Conservation (phyloP, 2,797 vertebrate species). For the Remorina albescens region DNA sequence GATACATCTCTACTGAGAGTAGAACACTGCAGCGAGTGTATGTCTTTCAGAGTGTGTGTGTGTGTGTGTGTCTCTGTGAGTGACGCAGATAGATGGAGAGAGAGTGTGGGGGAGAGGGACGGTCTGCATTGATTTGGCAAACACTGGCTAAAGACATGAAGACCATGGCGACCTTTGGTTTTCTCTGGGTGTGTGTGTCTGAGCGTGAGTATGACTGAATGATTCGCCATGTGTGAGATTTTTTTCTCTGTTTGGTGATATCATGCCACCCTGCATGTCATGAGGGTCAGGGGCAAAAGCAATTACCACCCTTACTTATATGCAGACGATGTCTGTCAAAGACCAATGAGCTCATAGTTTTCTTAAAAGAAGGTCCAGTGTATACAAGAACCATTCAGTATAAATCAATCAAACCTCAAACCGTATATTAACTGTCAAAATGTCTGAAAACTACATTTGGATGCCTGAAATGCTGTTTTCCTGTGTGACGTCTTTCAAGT, state of each 20-base stretch:
- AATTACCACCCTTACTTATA: neutral
- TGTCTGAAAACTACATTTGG: neutral
- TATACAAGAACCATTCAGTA: neutral
- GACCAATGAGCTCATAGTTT: neutral
- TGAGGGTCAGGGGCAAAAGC: neutral
- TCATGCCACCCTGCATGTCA: neutral
- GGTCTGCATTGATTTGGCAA: slow-evolving; percentile 85
- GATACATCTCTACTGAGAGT: slow-evolving; percentile 87
- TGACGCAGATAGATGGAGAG: neutral
- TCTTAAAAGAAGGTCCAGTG: neutral
- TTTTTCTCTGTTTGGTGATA: neutral
- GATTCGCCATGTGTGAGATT: slow-evolving; percentile 1
- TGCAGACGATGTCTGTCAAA: neutral
- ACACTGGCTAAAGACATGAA: slow-evolving; percentile 70
- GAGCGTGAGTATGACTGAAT: slow-evolving; percentile 27
- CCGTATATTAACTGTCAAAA: neutral
- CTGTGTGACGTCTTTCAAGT: neutral
- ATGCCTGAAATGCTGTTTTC: neutral
- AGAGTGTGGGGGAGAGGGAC: slow-evolving; percentile 12
- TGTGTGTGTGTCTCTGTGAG: slow-evolving; percentile 9
- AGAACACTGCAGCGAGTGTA: slow-evolving; percentile 69
- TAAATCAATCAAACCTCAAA: neutral
- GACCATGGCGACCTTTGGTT: slow-evolving; percentile 73
- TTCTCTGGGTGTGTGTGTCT: slow-evolving; percentile 28
- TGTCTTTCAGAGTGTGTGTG: slow-evolving; percentile 36